Base-by-base conservation (phyloP, 2,797 vertebrate species). In the Betta splendens region DNA sequence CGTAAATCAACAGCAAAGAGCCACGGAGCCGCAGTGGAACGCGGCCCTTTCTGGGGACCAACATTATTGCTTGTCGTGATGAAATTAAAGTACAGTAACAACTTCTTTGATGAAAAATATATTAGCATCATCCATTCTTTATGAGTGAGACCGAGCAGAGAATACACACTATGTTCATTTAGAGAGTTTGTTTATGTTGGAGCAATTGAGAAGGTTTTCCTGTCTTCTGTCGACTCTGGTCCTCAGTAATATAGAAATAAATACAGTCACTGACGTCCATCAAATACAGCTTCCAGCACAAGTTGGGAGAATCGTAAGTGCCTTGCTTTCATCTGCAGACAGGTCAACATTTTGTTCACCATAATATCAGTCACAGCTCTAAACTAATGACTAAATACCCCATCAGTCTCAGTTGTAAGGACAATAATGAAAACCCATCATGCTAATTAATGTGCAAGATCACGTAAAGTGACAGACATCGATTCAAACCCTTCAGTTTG, bases 51-150 rank as follows among this genome's bases (percentile, higher is more conserved):
- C 43, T 50, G 3, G 29, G 45, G 36, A 56, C 38, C 32, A 17
- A 54, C 57, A 60, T 73, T n/a, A 59, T 64, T 68, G 44, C 64
- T 21, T 46, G 52, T 42, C 69, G 65, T 38, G 47, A 78, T 71
- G 53, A 66, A 65, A 84, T 82, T 80, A 80, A 46, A 43, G 52
- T 17, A 73, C 55, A 79, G 65, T 28, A 58, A n/a, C n/a, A n/a
- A n/a, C n/a, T n/a, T 48, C 26, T 60, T 49, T 54, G 47, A 83
- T 89, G 53, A 87, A 87, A 84, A 80, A 81, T 77, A 59, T 56
- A 86, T 85, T 57, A 59, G 59, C 32, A 29, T 42, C 37, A 86
- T 85, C 53, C 49, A 81, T 84, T 81, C 66, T 84, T 88, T 60
- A 84, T 81, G 81, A 87, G 75, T 47, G 64, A 52, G 61, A 59